A percentile compares a stretch with the other conserved stretches of the same genome.
These are phyloP conservation scores for Seira sanloemensis DNA, from an alignment of 2,888 invertebrate species.

Conservation along the genomic window DNA sequence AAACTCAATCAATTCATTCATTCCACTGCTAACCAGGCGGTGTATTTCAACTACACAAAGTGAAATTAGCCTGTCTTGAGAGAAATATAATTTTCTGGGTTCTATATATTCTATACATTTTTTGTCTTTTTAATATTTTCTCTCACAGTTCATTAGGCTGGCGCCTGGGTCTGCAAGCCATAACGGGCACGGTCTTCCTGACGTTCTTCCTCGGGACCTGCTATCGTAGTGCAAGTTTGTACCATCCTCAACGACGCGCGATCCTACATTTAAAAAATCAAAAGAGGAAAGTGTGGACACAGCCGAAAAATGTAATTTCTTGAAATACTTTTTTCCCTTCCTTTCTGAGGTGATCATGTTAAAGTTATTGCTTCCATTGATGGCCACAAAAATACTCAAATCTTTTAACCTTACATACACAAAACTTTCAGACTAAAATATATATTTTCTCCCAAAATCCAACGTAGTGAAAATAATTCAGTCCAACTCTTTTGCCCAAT, in stretches of 20 bases:
- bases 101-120: too few relatives aligned
- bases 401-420: neutral
- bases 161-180: constrained; percentile 89
- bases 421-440: neutral
- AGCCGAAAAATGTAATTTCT: constrained; percentile 45
- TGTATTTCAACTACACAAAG: neutral
- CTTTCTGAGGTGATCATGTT: neutral
- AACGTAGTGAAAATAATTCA: too few relatives aligned
- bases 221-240: constrained; percentile 91
- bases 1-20: too few relatives aligned
- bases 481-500: too few relatives aligned
- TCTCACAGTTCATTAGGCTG: constrained; percentile 84
- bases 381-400: neutral
- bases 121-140: constrained; percentile 54
- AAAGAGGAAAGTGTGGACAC: constrained; percentile 82
- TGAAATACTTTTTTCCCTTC: constrained; percentile 34
- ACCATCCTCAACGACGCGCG: constrained; percentile 90
- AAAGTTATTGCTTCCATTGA: neutral
- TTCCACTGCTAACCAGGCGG: neutral
- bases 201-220: constrained; percentile 91
- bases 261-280: constrained; percentile 93
- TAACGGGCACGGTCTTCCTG: constrained; percentile 88
- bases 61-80: constrained; percentile 34
- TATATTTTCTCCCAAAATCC: too few relatives aligned
- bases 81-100: constrained; percentile 29